Evolutionary conservation across 2,113 vertebrate genomes (phyloP).

Genomic region (Spea multiplicata): DNA sequence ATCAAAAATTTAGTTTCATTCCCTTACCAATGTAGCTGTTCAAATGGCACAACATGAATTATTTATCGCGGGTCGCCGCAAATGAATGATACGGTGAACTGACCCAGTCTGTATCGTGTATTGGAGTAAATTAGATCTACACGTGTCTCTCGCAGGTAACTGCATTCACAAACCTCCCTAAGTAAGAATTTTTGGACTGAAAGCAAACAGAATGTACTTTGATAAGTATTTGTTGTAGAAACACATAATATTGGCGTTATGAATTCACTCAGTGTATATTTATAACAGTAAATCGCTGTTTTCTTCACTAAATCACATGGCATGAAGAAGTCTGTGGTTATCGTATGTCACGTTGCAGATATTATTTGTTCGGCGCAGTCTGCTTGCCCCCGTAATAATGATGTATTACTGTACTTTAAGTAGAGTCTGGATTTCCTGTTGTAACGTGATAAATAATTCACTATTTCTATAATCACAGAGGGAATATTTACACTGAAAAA

Average conservation of each 20-base stretch:
- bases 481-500: slow-evolving; percentile 38
- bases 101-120: no score
- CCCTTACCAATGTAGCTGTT: no score
- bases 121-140: no score
- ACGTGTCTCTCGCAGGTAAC: no score
- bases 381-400: slow-evolving; percentile 40
- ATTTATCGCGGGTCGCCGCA: no score
- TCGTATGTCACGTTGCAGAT: slow-evolving; percentile 20
- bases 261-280: slow-evolving; percentile 1
- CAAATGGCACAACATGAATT: no score
- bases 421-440: slow-evolving; percentile 43
- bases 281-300: slow-evolving; percentile 4
- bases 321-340: slow-evolving; percentile 5
- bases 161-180: no score
- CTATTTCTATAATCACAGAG: slow-evolving; percentile 35
- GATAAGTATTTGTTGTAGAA: no score
- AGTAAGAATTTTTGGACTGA: no score
- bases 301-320: not conserved
- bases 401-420: slow-evolving; percentile 44
- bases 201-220: no score
- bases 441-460: slow-evolving; percentile 50
- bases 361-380: slow-evolving; percentile 20
- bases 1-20: no score
- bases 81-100: no score
- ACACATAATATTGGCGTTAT: not conserved